Base-by-base conservation (phyloP, 2,888 invertebrate genomes). In the Endomychus coccineus region DNA sequence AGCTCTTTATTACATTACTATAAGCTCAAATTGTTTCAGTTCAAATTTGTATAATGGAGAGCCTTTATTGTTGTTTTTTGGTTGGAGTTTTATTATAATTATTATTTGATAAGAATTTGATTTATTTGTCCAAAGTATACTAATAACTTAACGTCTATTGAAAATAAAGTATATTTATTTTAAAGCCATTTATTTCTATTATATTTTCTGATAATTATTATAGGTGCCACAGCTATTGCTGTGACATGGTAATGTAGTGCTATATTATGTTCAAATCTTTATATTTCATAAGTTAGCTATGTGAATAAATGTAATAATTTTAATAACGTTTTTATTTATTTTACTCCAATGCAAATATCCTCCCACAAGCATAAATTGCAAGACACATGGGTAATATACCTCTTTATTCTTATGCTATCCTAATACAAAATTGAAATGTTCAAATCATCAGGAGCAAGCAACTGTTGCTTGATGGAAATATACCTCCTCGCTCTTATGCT, bases 251-350 rank as follows among this genome's bases (percentile, higher is more conserved):
- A 25, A 15, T 50, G 50, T 52, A 52, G 51, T 51, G 52, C 51
- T 55, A 47, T 49, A 48, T 50, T 49, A 48, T 38, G 53, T 51
- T 49, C 51, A 54, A 53, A 57, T 45, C 34, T 56, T 56, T 57
- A 57, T 56, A 57, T 55, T 58, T 56, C 52, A 46, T 58, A 54
- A 57, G 50, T 53, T 55, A 51, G 55, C 55, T 56, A 57, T 55
- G 53, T 58, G 56, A 58, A 57, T 58, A 58, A 52, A 58, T 55
- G 51, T 56, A 54, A 55, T 56, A 6, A 19, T 7, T 7, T 19
- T 19, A 7, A 19, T 19, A 7, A 19, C n/a, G 6, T 19, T 19
- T 19, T 19, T n/a, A 19, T 19, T 19, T 19, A 19, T 19, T 7
- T 7, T n/a, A 19, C 21, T n/a, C n/a, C 21, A 19, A 19, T n/a